Percentiles rank a stretch among this genome's conserved stretches.
Evolutionary conservation across 2,888 invertebrate species (phyloP).

Genomic region (Pemphredon lugubris): DNA sequence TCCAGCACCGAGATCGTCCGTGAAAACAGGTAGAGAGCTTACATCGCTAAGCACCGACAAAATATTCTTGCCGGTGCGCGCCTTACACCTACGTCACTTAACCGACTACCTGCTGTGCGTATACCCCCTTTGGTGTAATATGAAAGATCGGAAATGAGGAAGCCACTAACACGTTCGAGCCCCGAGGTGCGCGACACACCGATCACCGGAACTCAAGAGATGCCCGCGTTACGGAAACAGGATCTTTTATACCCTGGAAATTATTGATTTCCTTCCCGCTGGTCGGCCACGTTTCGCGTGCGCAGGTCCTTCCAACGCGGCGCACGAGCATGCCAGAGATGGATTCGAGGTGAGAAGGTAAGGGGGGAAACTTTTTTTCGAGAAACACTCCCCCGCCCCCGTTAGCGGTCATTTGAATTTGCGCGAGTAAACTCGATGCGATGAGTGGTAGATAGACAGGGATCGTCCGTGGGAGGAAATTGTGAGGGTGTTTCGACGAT

Average conservation of each 20-base stretch:
- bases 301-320: constrained; percentile 52
- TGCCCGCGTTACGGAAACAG: constrained; percentile 62
- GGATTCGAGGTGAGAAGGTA: too few species aligned
- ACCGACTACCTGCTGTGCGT: constrained; percentile 50
- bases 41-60: constrained; percentile 50
- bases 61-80: constrained; percentile 23
- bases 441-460: too few species aligned
- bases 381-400: too few species aligned
- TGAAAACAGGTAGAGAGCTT: constrained; percentile 35
- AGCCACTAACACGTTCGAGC: constrained; percentile 55
- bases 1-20: constrained; percentile 51
- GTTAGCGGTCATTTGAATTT: too few species aligned
- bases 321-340: constrained; percentile 30
- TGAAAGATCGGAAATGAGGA: constrained; percentile 47
- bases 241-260: constrained; percentile 72
- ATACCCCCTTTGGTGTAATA: constrained; percentile 52
- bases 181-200: constrained; percentile 57
- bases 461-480: too few species aligned
- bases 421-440: too few species aligned
- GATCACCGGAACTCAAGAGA: constrained; percentile 65
- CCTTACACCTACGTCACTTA: constrained; percentile 55
- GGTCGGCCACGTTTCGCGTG: constrained; percentile 50
- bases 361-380: not conserved
- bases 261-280: constrained; percentile 68
- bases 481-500: too few species aligned